A percentile compares a stretch with the other conserved stretches of the same genome.
phyloP scores from a whole-genome alignment of 2,797 vertebrate genomes.

The Malacoctenus gilli region DNA sequence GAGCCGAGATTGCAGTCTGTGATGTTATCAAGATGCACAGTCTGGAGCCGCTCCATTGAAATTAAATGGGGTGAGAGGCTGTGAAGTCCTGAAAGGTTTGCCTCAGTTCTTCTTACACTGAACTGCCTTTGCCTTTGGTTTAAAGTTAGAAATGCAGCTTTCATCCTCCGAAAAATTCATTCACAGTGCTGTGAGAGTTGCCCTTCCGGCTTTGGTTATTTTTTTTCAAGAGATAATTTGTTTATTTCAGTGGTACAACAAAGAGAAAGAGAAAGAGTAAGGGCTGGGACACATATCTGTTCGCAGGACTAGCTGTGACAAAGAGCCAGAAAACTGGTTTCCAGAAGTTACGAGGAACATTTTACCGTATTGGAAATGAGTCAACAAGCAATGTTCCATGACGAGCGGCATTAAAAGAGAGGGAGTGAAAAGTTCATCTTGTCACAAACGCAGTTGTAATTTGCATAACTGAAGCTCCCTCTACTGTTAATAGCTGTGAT shows the following conservation, averaged over 20 bases:
- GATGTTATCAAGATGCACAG: constrained; percentile 54
- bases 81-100: constrained; percentile 24
- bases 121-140: constrained; percentile 34
- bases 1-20: constrained; percentile 32
- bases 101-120: constrained; percentile 26
- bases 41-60: constrained; percentile 46
- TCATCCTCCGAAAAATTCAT: constrained; percentile 20
- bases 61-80: constrained; percentile 38
- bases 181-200: constrained; percentile 13
- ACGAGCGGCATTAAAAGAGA: constrained; percentile 59
- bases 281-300: constrained; percentile 35
- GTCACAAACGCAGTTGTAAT: constrained; percentile 58
- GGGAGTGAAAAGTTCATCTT: constrained; percentile 65
- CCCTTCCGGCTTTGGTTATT: constrained; percentile 33
- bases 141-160: constrained; percentile 18
- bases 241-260: constrained; percentile 39
- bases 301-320: constrained; percentile 33
- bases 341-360: constrained; percentile 54
- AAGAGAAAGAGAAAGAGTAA: constrained; percentile 14
- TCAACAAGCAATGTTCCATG: constrained; percentile 63
- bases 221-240: constrained; percentile 31
- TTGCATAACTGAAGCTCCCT: constrained; percentile 72
- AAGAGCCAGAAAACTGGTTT: constrained; percentile 37
- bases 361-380: constrained; percentile 53
- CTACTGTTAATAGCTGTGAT: constrained; percentile 71